A percentile compares a stretch with the other conserved stretches of the same genome.
These are phyloP conservation scores for Solenopsis fugax DNA, from an alignment of 1,140 invertebrate genomes.

Conservation along the genomic window DNA sequence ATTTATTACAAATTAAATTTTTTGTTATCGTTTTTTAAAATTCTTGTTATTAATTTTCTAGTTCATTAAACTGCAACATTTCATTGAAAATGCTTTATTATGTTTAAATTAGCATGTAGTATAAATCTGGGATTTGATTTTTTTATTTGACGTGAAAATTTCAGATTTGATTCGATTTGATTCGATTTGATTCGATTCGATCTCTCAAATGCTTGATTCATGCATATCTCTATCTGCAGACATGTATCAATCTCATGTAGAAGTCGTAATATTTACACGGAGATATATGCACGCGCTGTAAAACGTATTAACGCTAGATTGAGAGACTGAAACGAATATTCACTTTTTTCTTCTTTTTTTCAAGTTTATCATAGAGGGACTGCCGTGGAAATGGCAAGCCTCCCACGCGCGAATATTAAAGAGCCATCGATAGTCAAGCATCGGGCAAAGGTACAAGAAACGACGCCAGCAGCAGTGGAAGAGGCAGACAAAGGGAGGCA, in stretches of 20 bases:
- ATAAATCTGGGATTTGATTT: no score
- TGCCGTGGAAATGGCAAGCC: constrained; percentile 35
- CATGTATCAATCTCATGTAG: neutral
- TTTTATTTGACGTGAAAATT: no score
- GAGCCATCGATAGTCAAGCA: constrained; percentile 71
- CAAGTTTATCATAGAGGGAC: constrained; percentile 18
- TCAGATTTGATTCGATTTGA: no score
- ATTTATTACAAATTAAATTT: no score
- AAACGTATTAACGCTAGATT: constrained; percentile 18
- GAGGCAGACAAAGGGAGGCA: constrained; percentile 67
- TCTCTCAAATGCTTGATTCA: no score
- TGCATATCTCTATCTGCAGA: no score
- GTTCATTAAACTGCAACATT: no score
- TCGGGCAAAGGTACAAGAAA: constrained; percentile 67
- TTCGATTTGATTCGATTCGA: no score
- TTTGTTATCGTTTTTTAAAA: no score
- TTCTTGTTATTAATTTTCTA: no score
- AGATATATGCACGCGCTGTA: neutral
- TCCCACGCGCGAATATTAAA: constrained; percentile 64
- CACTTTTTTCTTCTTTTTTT: neutral
- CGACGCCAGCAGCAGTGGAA: constrained; percentile 48
- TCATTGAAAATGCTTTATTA: no score
- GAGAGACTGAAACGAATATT: constrained; percentile 9
- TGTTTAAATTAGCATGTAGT: no score
- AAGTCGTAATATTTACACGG: constrained; percentile 16